Conservation (phyloP, 35 echinoderm and acorn worm genomes). For the Diadema setosum region DNA sequence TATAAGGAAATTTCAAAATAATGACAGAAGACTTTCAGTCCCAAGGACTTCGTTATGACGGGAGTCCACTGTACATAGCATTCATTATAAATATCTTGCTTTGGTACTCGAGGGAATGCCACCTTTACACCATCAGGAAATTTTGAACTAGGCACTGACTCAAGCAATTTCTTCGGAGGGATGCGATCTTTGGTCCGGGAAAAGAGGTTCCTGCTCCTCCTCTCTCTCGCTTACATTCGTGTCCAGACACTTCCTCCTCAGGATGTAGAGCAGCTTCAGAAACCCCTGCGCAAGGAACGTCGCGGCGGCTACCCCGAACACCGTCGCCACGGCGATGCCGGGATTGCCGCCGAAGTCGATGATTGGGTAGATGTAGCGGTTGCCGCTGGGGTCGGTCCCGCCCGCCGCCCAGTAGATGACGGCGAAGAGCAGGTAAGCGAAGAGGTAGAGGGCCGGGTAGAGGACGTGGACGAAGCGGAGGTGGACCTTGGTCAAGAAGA, state of each 20-base stretch:
- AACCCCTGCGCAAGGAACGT: not conserved
- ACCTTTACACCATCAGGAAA: too few species aligned
- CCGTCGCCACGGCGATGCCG: not conserved
- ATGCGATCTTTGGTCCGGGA: too few species aligned
- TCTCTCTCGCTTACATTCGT: too few species aligned
- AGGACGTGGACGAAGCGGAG: slow-evolving; percentile 7
- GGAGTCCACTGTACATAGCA: too few species aligned
- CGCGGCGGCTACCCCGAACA: not conserved
- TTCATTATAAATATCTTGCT: too few species aligned
- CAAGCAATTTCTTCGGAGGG: too few species aligned
- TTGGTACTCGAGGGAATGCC: too few species aligned
- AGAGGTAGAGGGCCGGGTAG: slow-evolving; percentile 19
- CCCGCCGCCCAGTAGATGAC: slow-evolving; percentile 46
- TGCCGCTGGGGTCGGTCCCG: not conserved
- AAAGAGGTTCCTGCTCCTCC: too few species aligned
- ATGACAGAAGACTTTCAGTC: too few species aligned
- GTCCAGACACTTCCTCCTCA: not conserved
- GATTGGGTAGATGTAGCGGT: slow-evolving; percentile 29
- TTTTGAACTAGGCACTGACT: too few species aligned
- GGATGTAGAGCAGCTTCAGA: slow-evolving; percentile 3
- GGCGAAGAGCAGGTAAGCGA: slow-evolving; percentile 17
- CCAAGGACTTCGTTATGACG: too few species aligned
- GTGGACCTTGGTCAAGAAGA: slow-evolving; percentile 20
- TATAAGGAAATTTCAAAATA: too few species aligned
- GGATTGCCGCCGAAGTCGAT: slow-evolving; percentile 18